phyloP scores from a whole-genome alignment of 2,888 invertebrate species.

The Vandiemenella viatica region DNA sequence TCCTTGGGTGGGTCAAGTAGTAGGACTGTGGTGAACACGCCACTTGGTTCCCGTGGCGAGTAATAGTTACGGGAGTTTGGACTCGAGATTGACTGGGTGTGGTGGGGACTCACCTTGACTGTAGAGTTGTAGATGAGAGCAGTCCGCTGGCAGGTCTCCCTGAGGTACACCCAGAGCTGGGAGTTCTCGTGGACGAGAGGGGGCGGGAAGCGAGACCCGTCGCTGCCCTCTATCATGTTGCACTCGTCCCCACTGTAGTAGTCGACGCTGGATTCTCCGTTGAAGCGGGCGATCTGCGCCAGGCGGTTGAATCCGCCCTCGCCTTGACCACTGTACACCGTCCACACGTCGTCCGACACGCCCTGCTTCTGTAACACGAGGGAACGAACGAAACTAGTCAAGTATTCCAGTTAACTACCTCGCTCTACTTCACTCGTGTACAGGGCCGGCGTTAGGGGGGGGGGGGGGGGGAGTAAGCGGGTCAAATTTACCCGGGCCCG shows the following conservation, averaged over 20 bases:
- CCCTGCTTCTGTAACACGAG: conserved; percentile 42
- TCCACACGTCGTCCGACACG: conserved; percentile 43
- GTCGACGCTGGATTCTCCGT: conserved; percentile 38
- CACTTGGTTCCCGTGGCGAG: no score
- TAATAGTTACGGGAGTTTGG: no score
- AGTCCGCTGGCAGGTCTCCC: conserved; percentile 53
- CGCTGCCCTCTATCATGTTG: conserved; percentile 54
- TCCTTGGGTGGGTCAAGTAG: no score
- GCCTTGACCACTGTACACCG: conserved; percentile 57
- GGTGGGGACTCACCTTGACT: conserved; percentile 30
- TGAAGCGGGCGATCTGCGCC: conserved; percentile 45
- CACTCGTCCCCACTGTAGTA: conserved; percentile 55
- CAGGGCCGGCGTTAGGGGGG: no score
- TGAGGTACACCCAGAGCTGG: conserved; percentile 42
- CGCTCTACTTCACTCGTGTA: no score
- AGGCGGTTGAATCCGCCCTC: conserved; percentile 42
- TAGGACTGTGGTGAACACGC: no score
- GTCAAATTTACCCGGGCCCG: no score
- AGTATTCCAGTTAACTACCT: no score
- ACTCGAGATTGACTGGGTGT: no score
- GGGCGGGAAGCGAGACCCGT: conserved; percentile 59
- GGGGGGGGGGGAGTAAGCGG: no score
- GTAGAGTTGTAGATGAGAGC: conserved; percentile 47
- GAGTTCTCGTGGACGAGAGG: conserved; percentile 27
- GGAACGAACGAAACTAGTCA: neutral